Evolutionary conservation across 2,797 vertebrate genomes (phyloP).

Genomic region (Thalassophryne amazonica): DNA sequence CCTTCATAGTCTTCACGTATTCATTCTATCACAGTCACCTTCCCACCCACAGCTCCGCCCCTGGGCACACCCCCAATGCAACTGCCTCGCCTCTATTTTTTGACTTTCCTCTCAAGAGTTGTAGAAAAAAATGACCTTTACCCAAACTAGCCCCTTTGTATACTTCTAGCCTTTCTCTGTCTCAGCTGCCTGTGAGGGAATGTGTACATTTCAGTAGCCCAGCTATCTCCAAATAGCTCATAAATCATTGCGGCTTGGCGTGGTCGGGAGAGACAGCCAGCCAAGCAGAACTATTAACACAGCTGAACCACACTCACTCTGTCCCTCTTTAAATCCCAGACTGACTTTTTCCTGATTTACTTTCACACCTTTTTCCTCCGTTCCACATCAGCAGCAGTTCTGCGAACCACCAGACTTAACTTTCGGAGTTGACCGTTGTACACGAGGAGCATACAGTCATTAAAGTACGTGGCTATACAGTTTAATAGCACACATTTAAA

Average conservation of each 20-base stretch:
- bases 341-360: background rate
- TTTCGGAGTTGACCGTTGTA: background rate
- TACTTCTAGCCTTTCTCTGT: constrained; percentile 14
- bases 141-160: constrained; percentile 7
- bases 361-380: background rate
- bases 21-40: background rate
- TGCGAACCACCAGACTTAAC: constrained; percentile 2
- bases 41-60: too few species aligned
- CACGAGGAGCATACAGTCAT: background rate
- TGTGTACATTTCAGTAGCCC: constrained; percentile 52
- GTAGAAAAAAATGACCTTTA: constrained; percentile 36
- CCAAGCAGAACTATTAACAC: constrained; percentile 63
- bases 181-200: constrained; percentile 39
- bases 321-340: constrained; percentile 15
- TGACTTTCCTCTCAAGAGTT: constrained; percentile 11
- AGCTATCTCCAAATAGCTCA: constrained; percentile 72
- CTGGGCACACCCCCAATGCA: too few species aligned
- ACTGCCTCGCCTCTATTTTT: constrained; percentile 12
- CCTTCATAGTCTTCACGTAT: too few species aligned
- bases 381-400: constrained; percentile 9
- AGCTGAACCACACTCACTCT: constrained; percentile 48
- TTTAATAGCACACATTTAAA: background rate
- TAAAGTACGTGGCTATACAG: background rate
- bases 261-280: constrained; percentile 39
- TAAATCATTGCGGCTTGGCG: constrained; percentile 66